A percentile compares a stretch with the other conserved stretches of the same genome.
Conservation (phyloP, 2,113 vertebrate genomes). For the Phalacrocorax brasilianus region DNA sequence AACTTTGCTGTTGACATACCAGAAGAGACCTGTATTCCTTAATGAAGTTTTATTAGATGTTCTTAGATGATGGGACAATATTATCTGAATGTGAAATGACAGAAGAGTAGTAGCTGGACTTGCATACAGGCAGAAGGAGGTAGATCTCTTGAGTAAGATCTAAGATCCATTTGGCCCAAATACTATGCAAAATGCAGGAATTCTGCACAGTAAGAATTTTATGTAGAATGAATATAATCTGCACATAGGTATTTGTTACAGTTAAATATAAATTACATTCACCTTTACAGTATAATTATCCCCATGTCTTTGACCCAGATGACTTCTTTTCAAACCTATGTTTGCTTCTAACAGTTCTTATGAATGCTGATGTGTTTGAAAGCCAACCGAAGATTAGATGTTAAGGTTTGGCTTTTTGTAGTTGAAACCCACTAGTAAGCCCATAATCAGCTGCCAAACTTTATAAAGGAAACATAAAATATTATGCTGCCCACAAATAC, state of each 20-base stretch:
- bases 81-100: neutral
- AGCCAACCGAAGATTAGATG: constrained; percentile 13
- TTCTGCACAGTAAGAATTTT: neutral
- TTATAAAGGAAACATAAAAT: constrained; percentile 60
- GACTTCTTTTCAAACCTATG: neutral
- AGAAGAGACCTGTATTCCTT: neutral
- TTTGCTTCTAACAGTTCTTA: neutral
- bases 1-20: neutral
- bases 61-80: neutral
- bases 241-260: neutral
- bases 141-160: neutral
- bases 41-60: neutral
- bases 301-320: neutral
- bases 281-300: neutral
- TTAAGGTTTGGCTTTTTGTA: constrained; percentile 35
- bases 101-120: neutral
- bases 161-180: neutral
- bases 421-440: constrained; percentile 29
- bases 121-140: neutral
- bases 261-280: neutral
- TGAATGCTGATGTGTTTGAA: neutral
- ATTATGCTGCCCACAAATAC: constrained; percentile 55
- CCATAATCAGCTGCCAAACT: constrained; percentile 38
- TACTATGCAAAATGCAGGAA: neutral
- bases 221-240: neutral